phyloP scores from a whole-genome alignment of 2,888 invertebrate species.

The Drosophila macrospina region DNA sequence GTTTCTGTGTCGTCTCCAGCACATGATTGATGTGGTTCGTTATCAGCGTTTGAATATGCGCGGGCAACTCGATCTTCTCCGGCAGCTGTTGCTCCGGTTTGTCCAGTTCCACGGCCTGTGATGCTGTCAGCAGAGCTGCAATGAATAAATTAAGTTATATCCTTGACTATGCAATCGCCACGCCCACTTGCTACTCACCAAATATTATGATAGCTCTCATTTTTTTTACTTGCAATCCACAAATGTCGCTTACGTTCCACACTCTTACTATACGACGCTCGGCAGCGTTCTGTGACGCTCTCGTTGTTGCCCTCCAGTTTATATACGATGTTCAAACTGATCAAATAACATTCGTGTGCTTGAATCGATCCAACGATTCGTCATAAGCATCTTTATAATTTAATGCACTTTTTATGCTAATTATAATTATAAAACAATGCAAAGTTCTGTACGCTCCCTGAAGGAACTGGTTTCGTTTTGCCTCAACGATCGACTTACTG shows the following conservation, averaged over 20 bases:
- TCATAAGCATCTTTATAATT: slow-evolving; percentile 26
- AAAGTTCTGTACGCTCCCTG: slow-evolving; percentile 6
- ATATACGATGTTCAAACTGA: slow-evolving; percentile 47
- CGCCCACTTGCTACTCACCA: slow-evolving; percentile 42
- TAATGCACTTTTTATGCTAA: slow-evolving; percentile 42
- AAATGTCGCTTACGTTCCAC: background rate
- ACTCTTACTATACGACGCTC: slow-evolving; percentile 22
- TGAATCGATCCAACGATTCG: slow-evolving; percentile 28
- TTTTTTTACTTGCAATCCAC: slow-evolving; percentile 5
- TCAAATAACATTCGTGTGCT: slow-evolving; percentile 31
- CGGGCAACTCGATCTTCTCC: slow-evolving; percentile 52
- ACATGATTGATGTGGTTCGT: slow-evolving; percentile 72
- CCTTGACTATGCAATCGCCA: background rate
- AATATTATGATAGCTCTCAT: slow-evolving; percentile 54
- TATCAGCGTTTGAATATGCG: slow-evolving; percentile 59
- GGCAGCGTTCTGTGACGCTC: slow-evolving; percentile 51
- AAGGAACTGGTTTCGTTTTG: slow-evolving; percentile 62
- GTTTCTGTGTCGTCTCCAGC: slow-evolving; percentile 47
- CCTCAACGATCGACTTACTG: slow-evolving; percentile 41
- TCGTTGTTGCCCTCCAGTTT: slow-evolving; percentile 31
- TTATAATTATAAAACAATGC: slow-evolving; percentile 16
- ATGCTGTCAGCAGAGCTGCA: slow-evolving; percentile 46
- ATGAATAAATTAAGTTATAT: background rate
- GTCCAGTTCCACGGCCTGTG: slow-evolving; percentile 41
- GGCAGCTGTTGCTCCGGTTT: slow-evolving; percentile 57